Conservation (phyloP, 2,797 vertebrate species). For the Mormyrops boulengeri region DNA sequence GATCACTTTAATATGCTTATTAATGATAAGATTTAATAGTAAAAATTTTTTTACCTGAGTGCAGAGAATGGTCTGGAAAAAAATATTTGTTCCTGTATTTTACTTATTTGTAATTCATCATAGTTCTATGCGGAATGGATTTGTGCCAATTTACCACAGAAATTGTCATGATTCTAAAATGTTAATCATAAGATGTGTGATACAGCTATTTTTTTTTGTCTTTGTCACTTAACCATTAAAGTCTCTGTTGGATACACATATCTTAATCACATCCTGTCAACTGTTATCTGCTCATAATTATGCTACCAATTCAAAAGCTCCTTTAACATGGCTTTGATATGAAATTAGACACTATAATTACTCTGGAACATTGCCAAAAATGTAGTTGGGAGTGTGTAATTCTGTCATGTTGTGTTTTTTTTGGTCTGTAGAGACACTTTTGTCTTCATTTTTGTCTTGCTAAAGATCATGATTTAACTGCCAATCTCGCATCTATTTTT, state of each 20-base stretch:
- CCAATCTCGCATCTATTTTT: not conserved
- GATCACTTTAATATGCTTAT: not conserved
- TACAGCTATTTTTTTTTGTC: slow-evolving; percentile 3
- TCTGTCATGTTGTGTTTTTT: slow-evolving; percentile 12
- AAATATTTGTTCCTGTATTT: not conserved
- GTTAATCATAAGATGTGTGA: not conserved
- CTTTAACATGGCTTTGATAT: slow-evolving; percentile 14
- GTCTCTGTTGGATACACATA: slow-evolving; percentile 12
- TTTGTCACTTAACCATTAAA: slow-evolving; percentile 15
- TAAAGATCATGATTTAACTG: not conserved
- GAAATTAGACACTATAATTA: slow-evolving; percentile 25
- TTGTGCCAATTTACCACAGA: not conserved
- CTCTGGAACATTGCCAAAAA: slow-evolving; percentile 31
- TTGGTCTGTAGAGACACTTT: slow-evolving; percentile 5
- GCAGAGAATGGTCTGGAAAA: not conserved
- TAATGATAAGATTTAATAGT: not conserved
- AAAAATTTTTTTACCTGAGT: not conserved
- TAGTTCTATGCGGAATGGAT: not conserved
- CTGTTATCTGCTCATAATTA: slow-evolving; percentile 23
- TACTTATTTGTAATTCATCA: not conserved
- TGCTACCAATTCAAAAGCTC: slow-evolving; percentile 6
- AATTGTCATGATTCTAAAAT: not conserved
- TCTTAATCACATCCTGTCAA: slow-evolving; percentile 23
- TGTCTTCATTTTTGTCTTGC: not conserved
- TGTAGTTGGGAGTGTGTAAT: slow-evolving; percentile 17